These are phyloP conservation scores for Nasonia vitripennis DNA, from an alignment of 1,140 invertebrate species.

Conservation along the genomic window DNA sequence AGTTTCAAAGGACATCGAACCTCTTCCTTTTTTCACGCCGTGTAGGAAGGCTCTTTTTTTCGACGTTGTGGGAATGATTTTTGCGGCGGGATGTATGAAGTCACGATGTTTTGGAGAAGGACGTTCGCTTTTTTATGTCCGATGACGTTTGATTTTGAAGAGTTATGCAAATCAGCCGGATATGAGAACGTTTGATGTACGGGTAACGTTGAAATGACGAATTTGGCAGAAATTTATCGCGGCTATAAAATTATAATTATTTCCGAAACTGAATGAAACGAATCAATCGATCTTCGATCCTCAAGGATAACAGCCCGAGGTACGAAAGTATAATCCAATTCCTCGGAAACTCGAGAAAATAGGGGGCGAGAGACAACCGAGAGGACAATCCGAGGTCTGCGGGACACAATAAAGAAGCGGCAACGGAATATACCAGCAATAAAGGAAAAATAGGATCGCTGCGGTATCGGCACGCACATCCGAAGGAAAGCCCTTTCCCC, in stretches of 20 bases:
- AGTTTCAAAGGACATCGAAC: slow-evolving; percentile 44
- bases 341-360: neutral
- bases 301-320: neutral
- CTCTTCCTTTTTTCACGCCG: slow-evolving; percentile 7
- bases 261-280: too few relatives aligned
- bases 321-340: slow-evolving; percentile 6
- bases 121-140: neutral
- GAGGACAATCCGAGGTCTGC: slow-evolving; percentile 1
- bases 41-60: neutral
- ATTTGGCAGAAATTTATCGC: neutral
- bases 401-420: slow-evolving; percentile 18
- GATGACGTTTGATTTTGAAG: neutral
- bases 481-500: slow-evolving; percentile 19
- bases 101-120: neutral
- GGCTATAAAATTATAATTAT: too few relatives aligned
- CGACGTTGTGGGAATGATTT: neutral
- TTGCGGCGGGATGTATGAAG: neutral
- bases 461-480: neutral
- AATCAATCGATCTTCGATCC: neutral
- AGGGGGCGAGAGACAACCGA: neutral
- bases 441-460: slow-evolving; percentile 6
- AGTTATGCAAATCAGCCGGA: neutral
- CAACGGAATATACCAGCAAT: neutral
- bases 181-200: neutral
- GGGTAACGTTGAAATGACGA: too few relatives aligned